Evolutionary conservation across 1,140 invertebrate species (phyloP).

Genomic region (Carcinoscorpius rotundicauda): DNA sequence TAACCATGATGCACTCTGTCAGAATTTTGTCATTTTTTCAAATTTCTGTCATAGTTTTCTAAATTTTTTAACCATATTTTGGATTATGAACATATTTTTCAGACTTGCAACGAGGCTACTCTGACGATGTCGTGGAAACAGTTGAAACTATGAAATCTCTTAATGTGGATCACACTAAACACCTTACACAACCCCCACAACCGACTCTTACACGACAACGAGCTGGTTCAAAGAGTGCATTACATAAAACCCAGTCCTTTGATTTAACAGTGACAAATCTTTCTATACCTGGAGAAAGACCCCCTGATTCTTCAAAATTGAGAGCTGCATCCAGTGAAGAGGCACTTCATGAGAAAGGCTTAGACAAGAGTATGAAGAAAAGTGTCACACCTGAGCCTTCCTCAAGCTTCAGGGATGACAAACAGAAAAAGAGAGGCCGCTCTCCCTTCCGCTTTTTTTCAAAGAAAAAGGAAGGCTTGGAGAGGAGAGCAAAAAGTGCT

Average conservation of each 20-base stretch:
- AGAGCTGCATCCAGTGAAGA: conserved; percentile 57
- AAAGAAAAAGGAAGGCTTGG: conserved; percentile 40
- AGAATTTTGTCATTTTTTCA: too few species aligned
- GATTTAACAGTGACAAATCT: conserved; percentile 18
- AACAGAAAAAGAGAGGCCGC: conserved; percentile 64
- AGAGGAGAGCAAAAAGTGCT: not conserved
- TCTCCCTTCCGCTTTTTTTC: conserved; percentile 83
- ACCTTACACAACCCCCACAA: conserved; percentile 8
- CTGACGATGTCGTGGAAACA: conserved; percentile 58
- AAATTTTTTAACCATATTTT: too few species aligned
- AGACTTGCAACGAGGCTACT: conserved; percentile 70
- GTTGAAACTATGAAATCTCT: not conserved
- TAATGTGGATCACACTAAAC: not conserved
- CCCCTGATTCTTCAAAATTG: conserved; percentile 37
- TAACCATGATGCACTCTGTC: too few species aligned
- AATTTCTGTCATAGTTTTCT: too few species aligned
- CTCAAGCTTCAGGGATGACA: conserved; percentile 31
- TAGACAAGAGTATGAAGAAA: conserved; percentile 24
- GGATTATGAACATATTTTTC: too few species aligned
- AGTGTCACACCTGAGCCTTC: conserved; percentile 40
- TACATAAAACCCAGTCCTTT: conserved; percentile 39
- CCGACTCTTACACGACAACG: conserved; percentile 18
- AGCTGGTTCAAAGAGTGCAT: conserved; percentile 34
- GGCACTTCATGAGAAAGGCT: conserved; percentile 6
- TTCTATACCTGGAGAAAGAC: conserved; percentile 15